Percentiles rank a stretch among this genome's conserved stretches.
Conservation (phyloP, 2,113 vertebrate genomes). For the Serilophus lunatus region DNA sequence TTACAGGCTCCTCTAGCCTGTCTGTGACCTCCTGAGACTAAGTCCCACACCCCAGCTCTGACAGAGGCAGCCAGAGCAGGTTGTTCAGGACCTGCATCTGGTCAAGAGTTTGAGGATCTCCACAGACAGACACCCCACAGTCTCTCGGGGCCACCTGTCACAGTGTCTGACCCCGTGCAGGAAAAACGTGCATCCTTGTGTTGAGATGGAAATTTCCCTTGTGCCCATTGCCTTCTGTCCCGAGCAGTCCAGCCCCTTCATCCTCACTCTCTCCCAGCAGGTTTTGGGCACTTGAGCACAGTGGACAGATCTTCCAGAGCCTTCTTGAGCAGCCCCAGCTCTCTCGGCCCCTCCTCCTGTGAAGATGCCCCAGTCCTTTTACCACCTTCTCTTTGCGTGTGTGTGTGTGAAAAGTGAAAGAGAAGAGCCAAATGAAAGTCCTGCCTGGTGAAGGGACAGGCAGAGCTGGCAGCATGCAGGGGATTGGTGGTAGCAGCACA, state of each 20-base stretch:
- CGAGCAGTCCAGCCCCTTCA: not conserved
- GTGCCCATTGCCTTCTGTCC: not conserved
- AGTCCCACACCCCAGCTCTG: not conserved
- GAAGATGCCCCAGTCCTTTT: not conserved
- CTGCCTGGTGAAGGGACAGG: not conserved
- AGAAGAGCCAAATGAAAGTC: not conserved
- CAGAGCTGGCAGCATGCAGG: not conserved
- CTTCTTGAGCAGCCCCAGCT: not conserved
- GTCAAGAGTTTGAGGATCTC: not conserved
- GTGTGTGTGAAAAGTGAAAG: not conserved
- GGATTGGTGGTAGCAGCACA: not conserved
- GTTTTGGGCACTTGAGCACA: not conserved
- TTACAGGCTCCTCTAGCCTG: not conserved
- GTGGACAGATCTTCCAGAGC: not conserved
- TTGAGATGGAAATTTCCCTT: not conserved
- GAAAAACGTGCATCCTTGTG: not conserved
- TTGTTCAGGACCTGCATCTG: accelerated
- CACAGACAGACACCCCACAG: not conserved
- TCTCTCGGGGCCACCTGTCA: not conserved
- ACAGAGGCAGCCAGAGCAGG: not conserved
- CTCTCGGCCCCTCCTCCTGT: not conserved
- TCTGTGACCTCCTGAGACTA: not conserved
- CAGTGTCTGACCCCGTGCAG: not conserved
- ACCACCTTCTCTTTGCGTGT: not conserved
- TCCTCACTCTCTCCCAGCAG: not conserved